These are phyloP conservation scores for Astur gentilis DNA, from an alignment of 2,113 vertebrate species.

Conservation along the genomic window DNA sequence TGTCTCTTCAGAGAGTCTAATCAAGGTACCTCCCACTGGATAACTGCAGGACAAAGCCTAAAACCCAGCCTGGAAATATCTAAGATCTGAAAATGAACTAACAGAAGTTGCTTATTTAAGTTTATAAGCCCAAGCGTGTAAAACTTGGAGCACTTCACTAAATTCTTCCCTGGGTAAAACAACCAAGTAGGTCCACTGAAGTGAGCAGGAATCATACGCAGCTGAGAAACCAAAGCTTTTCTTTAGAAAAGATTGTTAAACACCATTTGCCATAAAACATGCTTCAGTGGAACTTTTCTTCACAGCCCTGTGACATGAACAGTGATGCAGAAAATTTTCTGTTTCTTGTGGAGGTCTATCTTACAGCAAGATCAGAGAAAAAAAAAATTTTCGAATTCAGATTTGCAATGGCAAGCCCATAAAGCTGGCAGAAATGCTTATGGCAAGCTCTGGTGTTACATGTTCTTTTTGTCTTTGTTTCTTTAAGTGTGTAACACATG, in stretches of 20 bases:
- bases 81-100: neutral
- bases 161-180: neutral
- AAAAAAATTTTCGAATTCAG: neutral
- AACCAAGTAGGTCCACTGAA: neutral
- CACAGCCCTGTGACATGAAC: neutral
- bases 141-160: neutral
- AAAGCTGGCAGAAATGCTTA: neutral
- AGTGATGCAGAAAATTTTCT: neutral
- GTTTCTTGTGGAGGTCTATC: neutral
- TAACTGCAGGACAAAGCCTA: neutral
- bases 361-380: neutral
- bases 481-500: neutral
- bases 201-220: neutral
- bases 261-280: neutral
- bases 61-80: neutral
- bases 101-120: neutral
- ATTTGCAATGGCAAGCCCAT: neutral
- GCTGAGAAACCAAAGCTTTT: neutral
- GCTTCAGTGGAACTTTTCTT: neutral
- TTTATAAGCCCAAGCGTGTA: neutral
- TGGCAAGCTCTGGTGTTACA: neutral
- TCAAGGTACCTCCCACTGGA: neutral
- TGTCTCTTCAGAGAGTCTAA: neutral
- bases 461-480: neutral
- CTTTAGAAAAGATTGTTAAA: neutral